phyloP scores from a whole-genome alignment of 2,888 invertebrate species.

The Drosophila nr. medialis region DNA sequence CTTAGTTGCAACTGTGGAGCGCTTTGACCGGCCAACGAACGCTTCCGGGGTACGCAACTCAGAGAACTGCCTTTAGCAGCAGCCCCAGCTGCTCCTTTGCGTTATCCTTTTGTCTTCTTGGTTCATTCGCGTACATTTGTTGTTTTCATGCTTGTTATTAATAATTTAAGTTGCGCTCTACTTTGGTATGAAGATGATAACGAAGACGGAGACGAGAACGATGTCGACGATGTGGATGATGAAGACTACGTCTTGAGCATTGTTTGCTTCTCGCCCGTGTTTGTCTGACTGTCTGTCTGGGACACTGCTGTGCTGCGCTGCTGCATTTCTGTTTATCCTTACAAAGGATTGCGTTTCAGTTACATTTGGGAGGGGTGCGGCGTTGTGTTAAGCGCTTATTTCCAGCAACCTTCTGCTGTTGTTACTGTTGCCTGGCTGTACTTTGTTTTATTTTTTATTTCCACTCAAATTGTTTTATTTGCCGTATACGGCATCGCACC shows the following conservation, averaged over 20 bases:
- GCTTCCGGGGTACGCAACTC: constrained; percentile 49
- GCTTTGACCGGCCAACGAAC: constrained; percentile 49
- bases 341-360: constrained; percentile 78
- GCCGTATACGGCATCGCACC: constrained; percentile 37
- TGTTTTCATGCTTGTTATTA: constrained; percentile 77
- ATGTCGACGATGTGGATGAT: constrained; percentile 15
- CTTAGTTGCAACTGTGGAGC: constrained; percentile 52
- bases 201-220: constrained; percentile 20
- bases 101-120: constrained; percentile 51
- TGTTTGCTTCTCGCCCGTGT: constrained; percentile 44
- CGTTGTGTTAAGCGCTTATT: constrained; percentile 69
- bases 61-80: constrained; percentile 30
- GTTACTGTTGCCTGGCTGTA: constrained; percentile 27
- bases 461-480: constrained; percentile 82
- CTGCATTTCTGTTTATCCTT: constrained; percentile 41
- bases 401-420: constrained; percentile 26
- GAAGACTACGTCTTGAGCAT: constrained; percentile 32
- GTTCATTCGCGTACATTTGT: constrained; percentile 72
- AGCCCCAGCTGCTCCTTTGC: constrained; percentile 47
- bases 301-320: constrained; percentile 15
- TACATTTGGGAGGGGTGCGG: constrained; percentile 53
- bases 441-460: constrained; percentile 78
- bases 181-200: constrained; percentile 50
- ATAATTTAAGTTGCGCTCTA: constrained; percentile 78
- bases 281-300: constrained; percentile 10